These are phyloP conservation scores for Lophotis ruficrista DNA, from an alignment of 2,113 vertebrate genomes.

Conservation along the genomic window DNA sequence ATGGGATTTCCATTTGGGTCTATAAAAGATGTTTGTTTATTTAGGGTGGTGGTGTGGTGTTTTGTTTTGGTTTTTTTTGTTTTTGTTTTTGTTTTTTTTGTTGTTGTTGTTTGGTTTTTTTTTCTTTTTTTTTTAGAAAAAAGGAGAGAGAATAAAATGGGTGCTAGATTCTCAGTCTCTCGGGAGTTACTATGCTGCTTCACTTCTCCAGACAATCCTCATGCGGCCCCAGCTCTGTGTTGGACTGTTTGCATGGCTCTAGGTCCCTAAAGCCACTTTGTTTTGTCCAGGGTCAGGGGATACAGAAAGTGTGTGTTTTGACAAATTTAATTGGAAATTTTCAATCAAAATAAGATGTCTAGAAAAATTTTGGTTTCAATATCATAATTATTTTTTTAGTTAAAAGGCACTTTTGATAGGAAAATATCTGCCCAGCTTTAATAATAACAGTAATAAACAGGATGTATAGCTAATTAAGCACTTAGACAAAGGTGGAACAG, in stretches of 20 bases:
- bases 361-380: background rate
- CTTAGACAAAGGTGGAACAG: background rate
- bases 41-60: no score
- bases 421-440: background rate
- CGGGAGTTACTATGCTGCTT: background rate
- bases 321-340: background rate
- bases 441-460: background rate
- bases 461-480: background rate
- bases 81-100: no score
- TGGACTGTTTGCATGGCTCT: background rate
- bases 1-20: background rate
- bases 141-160: background rate
- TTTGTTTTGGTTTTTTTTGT: no score
- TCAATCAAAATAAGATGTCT: background rate
- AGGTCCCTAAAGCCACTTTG: background rate
- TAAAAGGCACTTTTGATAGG: background rate
- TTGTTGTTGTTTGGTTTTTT: no score
- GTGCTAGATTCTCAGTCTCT: background rate
- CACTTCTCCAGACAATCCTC: background rate
- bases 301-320: background rate
- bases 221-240: background rate
- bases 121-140: background rate
- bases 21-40: background rate
- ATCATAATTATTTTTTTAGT: background rate
- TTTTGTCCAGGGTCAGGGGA: background rate